A percentile compares a stretch with the other conserved stretches of the same genome.
Conservation (phyloP, 1,140 invertebrate genomes). For the Apocrypta bakeri region DNA sequence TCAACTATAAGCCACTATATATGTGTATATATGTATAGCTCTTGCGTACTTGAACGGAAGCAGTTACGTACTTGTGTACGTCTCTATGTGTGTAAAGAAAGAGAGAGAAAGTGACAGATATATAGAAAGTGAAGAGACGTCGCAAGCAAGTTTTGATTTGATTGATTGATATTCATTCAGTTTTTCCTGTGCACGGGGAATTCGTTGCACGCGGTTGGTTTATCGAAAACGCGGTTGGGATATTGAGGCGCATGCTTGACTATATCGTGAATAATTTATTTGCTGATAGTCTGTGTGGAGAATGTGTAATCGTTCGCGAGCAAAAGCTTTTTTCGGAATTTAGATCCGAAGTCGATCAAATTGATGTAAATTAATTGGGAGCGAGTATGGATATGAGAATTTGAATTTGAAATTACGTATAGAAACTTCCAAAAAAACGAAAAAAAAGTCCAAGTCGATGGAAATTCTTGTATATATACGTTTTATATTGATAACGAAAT, state of each 20-base stretch:
- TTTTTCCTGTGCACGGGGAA: not conserved
- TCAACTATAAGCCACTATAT: too few species aligned
- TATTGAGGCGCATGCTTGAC: not conserved
- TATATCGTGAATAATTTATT: not conserved
- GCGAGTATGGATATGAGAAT: too few species aligned
- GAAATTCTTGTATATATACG: too few species aligned
- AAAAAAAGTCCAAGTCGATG: too few species aligned
- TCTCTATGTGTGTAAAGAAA: not conserved
- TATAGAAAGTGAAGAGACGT: not conserved
- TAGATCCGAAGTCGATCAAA: not conserved
- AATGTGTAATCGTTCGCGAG: too few species aligned
- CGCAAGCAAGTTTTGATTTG: not conserved
- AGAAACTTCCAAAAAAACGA: too few species aligned
- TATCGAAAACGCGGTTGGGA: not conserved
- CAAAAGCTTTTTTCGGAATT: not conserved
- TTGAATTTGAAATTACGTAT: too few species aligned
- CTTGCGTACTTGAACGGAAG: not conserved
- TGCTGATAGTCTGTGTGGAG: not conserved
- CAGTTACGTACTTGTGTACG: not conserved
- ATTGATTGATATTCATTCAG: not conserved
- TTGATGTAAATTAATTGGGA: too few species aligned
- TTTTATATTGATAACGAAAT: too few species aligned
- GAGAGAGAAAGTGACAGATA: too few species aligned
- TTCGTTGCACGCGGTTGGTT: not conserved
- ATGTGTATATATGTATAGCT: too few species aligned